These are phyloP conservation scores for Chrysemys picta DNA, from an alignment of 2,113 vertebrate genomes.

Conservation along the genomic window DNA sequence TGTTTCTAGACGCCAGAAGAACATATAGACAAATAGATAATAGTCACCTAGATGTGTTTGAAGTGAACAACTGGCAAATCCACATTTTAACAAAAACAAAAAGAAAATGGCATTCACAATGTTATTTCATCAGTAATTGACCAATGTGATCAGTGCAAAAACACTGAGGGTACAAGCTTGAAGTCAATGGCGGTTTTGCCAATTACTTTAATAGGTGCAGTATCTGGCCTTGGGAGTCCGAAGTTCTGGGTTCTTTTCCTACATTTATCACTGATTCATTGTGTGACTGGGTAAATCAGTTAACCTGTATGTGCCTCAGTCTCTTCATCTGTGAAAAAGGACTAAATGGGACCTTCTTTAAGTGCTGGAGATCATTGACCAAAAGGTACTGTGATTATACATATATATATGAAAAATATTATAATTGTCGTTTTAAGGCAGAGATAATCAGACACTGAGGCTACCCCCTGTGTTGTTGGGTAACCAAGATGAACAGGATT, in stretches of 20 bases:
- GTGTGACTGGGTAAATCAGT: not conserved
- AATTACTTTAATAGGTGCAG: not conserved
- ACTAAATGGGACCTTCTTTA: not conserved
- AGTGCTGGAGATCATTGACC: not conserved
- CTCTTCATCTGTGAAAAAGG: not conserved
- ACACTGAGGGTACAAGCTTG: not conserved
- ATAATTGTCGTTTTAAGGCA: not conserved
- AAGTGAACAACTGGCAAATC: not conserved
- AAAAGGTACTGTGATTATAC: not conserved
- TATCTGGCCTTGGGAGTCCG: not conserved
- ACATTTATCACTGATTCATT: not conserved
- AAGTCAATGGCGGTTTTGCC: not conserved
- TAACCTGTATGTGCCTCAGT: not conserved
- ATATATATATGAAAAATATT: not conserved
- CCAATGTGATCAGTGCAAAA: not conserved
- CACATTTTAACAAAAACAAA: not conserved
- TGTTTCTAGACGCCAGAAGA: not conserved
- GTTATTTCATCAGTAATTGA: not conserved
- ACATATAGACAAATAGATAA: not conserved
- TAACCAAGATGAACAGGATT: not conserved
- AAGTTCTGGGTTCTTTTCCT: not conserved
- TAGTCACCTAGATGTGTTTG: not conserved
- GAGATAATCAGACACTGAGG: not conserved
- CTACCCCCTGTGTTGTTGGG: not conserved
- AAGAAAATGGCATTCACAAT: not conserved